Evolutionary conservation across 2,888 invertebrate species (phyloP).

Genomic region (Acrocyrtus sp.): DNA sequence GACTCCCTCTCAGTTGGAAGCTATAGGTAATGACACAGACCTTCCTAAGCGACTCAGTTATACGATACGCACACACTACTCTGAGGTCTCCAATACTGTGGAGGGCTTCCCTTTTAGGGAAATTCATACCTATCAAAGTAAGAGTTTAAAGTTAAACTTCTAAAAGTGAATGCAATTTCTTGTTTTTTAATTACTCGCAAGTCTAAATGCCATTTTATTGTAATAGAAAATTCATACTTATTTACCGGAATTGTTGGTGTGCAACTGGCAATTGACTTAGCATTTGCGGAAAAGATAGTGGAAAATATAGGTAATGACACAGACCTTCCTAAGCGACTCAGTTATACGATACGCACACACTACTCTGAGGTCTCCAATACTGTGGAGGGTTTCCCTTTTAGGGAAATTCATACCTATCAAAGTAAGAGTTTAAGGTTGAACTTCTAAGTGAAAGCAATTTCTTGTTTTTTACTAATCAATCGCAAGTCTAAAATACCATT

Average conservation of each 20-base stretch:
- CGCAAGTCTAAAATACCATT: too few species aligned
- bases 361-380: conserved; percentile 43
- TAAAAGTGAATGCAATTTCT: neutral
- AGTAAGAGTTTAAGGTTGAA: too few species aligned
- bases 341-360: conserved; percentile 31
- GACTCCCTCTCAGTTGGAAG: neutral
- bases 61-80: conserved; percentile 34
- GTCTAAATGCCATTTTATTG: neutral
- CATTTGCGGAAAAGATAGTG: conserved; percentile 28
- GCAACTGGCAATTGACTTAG: conserved; percentile 43
- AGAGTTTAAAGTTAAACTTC: neutral
- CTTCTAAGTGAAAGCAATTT: neutral
- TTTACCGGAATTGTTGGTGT: conserved; percentile 41
- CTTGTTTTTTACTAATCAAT: neutral
- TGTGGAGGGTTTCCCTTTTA: conserved; percentile 42
- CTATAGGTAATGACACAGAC: conserved; percentile 8
- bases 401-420: too few species aligned
- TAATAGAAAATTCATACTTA: conserved; percentile 26
- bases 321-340: conserved; percentile 23
- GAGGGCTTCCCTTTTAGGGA: conserved; percentile 47
- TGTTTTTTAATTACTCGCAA: neutral
- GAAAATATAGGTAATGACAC: too few species aligned
- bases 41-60: conserved; percentile 22
- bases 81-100: conserved; percentile 40
- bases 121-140: neutral